phyloP scores from a whole-genome alignment of 2,797 vertebrate species.

The Manis crassicaudata region DNA sequence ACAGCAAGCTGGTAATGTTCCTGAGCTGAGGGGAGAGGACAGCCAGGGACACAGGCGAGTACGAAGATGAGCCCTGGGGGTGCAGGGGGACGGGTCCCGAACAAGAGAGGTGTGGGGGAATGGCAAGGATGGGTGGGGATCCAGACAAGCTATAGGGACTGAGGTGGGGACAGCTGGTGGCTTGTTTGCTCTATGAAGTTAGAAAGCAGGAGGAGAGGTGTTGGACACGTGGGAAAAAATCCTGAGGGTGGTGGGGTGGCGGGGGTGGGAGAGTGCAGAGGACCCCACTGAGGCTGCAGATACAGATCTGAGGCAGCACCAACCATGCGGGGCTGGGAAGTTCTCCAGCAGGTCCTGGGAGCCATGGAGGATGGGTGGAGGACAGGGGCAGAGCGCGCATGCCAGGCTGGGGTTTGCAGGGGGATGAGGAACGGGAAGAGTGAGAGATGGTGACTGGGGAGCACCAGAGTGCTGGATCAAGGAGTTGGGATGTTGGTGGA shows the following conservation, averaged over 20 bases:
- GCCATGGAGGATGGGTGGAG: not conserved
- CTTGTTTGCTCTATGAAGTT: not conserved
- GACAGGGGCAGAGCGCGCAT: not conserved
- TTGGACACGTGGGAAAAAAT: not conserved
- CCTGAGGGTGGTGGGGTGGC: not conserved
- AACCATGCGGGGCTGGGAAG: not conserved
- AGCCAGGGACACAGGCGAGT: not conserved
- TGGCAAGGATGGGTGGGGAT: not conserved
- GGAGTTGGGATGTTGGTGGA: not conserved
- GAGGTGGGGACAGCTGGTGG: not conserved
- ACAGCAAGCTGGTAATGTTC: not conserved
- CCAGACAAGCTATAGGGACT: accelerated
- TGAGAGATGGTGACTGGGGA: not conserved
- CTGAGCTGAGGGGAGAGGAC: not conserved
- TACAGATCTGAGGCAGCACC: not conserved
- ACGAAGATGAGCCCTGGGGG: not conserved
- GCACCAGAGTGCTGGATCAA: not conserved
- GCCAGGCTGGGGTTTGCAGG: not conserved
- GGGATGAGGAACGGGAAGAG: not conserved
- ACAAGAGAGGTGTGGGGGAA: not conserved
- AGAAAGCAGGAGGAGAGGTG: not conserved
- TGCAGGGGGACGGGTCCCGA: not conserved
- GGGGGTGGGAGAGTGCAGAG: not conserved
- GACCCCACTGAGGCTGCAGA: not conserved
- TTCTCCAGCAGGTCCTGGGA: not conserved